phyloP scores from a whole-genome alignment of 1,140 invertebrate genomes.

The Matsumurasca onukii region DNA sequence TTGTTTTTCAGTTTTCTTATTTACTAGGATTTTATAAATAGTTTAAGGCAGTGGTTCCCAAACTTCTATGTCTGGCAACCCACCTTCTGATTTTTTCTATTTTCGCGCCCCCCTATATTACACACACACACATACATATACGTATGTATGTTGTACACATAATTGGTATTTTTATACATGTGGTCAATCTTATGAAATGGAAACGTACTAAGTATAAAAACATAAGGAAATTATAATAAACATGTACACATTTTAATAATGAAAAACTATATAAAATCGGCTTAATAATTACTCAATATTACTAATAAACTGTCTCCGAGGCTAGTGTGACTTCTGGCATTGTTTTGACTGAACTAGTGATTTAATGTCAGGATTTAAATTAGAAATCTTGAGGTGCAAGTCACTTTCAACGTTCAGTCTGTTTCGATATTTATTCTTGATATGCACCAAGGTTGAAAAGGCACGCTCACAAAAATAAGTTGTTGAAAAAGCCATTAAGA shows the following conservation, averaged over 20 bases:
- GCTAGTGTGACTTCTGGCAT: constrained; percentile 23
- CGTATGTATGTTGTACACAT: not conserved
- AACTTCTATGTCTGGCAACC: not conserved
- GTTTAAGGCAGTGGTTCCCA: constrained; percentile 14
- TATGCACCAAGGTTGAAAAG: too few species aligned
- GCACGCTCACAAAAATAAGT: too few species aligned
- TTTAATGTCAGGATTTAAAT: constrained; percentile 29
- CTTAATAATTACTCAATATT: constrained; percentile 16
- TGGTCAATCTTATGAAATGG: not conserved
- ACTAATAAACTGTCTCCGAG: not conserved
- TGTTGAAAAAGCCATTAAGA: too few species aligned
- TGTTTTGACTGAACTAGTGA: constrained; percentile 27
- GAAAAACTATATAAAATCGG: constrained; percentile 1
- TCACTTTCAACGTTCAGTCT: too few species aligned
- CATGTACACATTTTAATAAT: constrained; percentile 20
- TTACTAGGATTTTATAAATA: too few species aligned
- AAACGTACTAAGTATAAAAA: not conserved
- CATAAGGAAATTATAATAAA: constrained; percentile 16
- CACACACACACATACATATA: not conserved
- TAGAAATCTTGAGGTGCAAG: constrained; percentile 13
- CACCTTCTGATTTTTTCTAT: not conserved
- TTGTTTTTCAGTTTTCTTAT: too few species aligned
- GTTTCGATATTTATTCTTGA: too few species aligned
- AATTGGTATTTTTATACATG: not conserved
- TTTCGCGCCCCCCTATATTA: not conserved